Evolutionary conservation across 2,888 invertebrate genomes (phyloP), one percentile per base, ranked within the genome.

Genomic region (Dendrolimus pini): DNA sequence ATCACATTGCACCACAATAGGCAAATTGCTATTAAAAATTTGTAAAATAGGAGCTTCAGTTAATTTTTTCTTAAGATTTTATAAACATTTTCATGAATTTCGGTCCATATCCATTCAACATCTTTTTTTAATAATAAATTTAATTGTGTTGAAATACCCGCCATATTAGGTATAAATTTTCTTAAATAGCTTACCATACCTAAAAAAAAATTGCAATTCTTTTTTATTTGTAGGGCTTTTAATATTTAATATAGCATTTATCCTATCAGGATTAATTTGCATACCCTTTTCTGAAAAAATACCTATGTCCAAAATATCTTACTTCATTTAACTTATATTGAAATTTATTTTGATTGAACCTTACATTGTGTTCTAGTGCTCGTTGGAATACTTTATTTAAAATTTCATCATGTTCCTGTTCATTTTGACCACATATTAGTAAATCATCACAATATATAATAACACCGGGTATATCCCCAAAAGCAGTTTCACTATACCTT

Each of bases 361-460:
- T 54, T 9, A 65, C 61, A 61, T 65, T 64, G 53, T 55, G n/a
- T 56, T 54, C 1, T 59, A 55, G 42, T 0, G 67, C 67, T 12
- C 64, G 55, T 58, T 61, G 58, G 54, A 62, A 59, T n/a, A 58
- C 58, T 10, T 54, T 56, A 14, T 41, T 60, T 53, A 64, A 61
- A 55, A 63, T 60, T 58, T 3, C 54, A 56, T 63, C 63, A 61
- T 66, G 64, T 13, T 67, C 62, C 8, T 54, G 7, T 56, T 64
- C 64, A 18, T 9, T 62, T 2, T 60, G 58, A 13, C 59, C 74
- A 56, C 61, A 60, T 14, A 78, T 66, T n/a, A 72, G 59, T 42
- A 78, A 57, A 60, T 78, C 76, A 67, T 80, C 76, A 59, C 77
- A 74, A 61, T 78, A 78, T 1, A 79, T 60, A 10, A 70, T 56